A percentile compares a stretch with the other conserved stretches of the same genome.
These are phyloP conservation scores for Proales similis DNA, from an alignment of 1,140 invertebrate species.

Conservation along the genomic window DNA sequence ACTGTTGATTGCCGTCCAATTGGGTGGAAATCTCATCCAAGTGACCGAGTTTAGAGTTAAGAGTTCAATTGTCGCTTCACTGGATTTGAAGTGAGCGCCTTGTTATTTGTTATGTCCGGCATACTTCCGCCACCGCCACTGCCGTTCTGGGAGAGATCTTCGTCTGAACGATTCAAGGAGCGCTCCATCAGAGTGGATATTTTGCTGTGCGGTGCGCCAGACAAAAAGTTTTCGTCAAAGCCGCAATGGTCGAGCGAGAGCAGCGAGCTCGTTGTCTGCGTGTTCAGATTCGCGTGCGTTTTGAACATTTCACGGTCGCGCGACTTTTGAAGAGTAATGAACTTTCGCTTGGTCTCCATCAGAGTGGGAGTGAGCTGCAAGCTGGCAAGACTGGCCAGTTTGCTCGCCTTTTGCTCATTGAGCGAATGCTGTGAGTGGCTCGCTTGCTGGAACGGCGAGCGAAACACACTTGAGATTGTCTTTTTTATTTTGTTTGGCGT, in stretches of 20 bases:
- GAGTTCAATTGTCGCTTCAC: too few relatives aligned
- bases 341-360: slow-evolving; percentile 28
- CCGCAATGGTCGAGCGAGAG: slow-evolving; percentile 18
- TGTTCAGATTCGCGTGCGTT: slow-evolving; percentile 26
- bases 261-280: slow-evolving; percentile 26
- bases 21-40: too few relatives aligned
- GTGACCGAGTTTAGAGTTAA: too few relatives aligned
- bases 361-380: slow-evolving; percentile 31
- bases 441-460: slow-evolving; percentile 67
- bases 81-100: too few relatives aligned
- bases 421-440: slow-evolving; percentile 25
- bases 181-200: too few relatives aligned
- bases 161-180: too few relatives aligned
- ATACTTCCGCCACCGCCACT: too few relatives aligned
- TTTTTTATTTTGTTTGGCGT: slow-evolving; percentile 78
- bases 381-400: slow-evolving; percentile 20
- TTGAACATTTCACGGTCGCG: slow-evolving; percentile 9
- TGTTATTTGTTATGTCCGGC: too few relatives aligned
- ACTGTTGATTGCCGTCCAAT: too few relatives aligned
- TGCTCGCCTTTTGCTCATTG: slow-evolving; percentile 37
- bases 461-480: slow-evolving; percentile 75
- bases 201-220: too few relatives aligned
- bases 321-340: slow-evolving; percentile 33
- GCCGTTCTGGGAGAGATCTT: too few relatives aligned
- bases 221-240: too few relatives aligned